A percentile compares a stretch with the other conserved stretches of the same genome.
Evolutionary conservation across 2,888 invertebrate genomes (phyloP).

Genomic region (Caenorhabditis angaria): DNA sequence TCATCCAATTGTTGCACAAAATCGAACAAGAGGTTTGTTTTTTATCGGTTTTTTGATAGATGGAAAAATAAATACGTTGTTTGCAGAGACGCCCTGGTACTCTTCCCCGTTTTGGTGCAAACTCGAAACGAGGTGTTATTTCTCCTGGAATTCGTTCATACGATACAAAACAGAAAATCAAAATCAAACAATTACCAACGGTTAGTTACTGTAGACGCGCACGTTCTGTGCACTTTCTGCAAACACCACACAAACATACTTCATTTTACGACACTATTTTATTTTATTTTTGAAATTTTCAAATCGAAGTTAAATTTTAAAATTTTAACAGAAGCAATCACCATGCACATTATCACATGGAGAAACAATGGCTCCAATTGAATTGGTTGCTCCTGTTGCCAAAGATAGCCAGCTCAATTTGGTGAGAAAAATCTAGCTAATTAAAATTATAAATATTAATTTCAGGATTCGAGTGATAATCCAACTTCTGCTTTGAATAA

Average conservation of each 20-base stretch:
- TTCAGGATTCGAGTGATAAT: too few species aligned
- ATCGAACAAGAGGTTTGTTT: neutral
- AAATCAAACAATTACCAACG: neutral
- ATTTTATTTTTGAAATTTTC: too few species aligned
- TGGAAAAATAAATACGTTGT: neutral
- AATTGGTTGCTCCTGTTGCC: neutral
- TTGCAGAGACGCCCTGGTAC: neutral
- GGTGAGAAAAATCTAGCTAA: too few species aligned
- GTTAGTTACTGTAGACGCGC: neutral
- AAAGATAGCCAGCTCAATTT: constrained; percentile 5
- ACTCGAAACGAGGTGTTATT: neutral
- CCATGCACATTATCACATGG: too few species aligned
- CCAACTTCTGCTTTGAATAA: too few species aligned
- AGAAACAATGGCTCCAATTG: neutral
- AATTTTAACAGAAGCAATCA: too few species aligned
- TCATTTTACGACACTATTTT: neutral
- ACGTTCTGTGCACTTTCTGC: too few species aligned
- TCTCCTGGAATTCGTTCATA: too few species aligned
- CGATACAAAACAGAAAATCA: too few species aligned
- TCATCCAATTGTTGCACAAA: neutral
- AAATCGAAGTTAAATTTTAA: too few species aligned
- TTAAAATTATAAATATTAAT: too few species aligned
- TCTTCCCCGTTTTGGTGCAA: neutral
- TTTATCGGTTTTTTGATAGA: neutral
- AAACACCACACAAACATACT: too few species aligned